These are phyloP conservation scores for Acanthopleura granulata DNA, from an alignment of 2,888 invertebrate genomes.

Conservation along the genomic window DNA sequence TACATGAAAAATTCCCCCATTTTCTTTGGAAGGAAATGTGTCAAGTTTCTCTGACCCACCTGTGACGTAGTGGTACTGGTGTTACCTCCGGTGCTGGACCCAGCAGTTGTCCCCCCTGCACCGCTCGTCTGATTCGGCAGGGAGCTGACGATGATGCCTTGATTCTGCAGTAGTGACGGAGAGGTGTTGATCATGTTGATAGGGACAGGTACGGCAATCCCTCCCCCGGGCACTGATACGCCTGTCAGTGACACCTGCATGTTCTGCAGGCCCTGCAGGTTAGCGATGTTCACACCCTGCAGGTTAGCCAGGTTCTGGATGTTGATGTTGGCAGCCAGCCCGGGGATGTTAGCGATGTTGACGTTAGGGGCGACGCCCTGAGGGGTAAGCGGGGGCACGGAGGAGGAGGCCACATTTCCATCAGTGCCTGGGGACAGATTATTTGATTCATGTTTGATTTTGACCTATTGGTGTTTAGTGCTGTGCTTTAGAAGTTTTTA, in stretches of 20 bases:
- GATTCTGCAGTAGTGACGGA: constrained; percentile 48
- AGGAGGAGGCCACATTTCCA: not conserved
- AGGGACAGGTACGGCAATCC: constrained; percentile 88
- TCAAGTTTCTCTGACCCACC: not conserved
- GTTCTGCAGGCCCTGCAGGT: constrained; percentile 58
- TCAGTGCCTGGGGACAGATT: not conserved
- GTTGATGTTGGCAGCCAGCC: constrained; percentile 61
- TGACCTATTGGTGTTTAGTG: too few species aligned
- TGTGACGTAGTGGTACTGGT: not conserved
- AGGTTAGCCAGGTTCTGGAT: constrained; percentile 61
- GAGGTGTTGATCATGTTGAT: constrained; percentile 62
- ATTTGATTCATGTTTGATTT: too few species aligned
- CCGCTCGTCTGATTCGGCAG: constrained; percentile 28
- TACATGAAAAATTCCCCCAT: too few species aligned
- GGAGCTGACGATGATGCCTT: constrained; percentile 57
- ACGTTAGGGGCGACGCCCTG: constrained; percentile 38
- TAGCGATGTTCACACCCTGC: constrained; percentile 60
- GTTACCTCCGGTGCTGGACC: not conserved
- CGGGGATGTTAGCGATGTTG: constrained; percentile 57
- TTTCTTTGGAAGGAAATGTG: too few species aligned
- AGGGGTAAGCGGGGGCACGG: not conserved
- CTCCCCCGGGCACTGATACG: constrained; percentile 73
- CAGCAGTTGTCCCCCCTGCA: too few species aligned
- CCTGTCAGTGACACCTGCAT: constrained; percentile 76
- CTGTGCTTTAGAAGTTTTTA: too few species aligned